Percentiles rank a stretch among this genome's conserved stretches.
Conservation (phyloP, 2,113 vertebrate genomes). For the Carassius auratus region DNA sequence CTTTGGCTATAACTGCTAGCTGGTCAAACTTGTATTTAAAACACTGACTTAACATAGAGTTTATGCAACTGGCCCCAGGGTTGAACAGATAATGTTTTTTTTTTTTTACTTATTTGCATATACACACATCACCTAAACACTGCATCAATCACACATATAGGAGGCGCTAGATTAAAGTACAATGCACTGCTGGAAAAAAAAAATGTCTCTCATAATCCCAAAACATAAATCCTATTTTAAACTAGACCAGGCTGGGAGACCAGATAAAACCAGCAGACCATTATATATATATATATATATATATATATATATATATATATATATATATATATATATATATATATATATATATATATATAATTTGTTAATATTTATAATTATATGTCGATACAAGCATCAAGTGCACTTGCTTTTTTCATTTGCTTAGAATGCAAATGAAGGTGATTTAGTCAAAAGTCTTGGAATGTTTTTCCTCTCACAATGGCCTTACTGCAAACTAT, state of each 20-base stretch:
- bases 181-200: not conserved
- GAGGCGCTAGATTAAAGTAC: not conserved
- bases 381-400: not conserved
- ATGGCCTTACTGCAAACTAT: too few species aligned
- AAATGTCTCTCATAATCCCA: not conserved
- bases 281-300: not conserved
- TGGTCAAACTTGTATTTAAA: too few species aligned
- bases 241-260: not conserved
- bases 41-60: too few species aligned
- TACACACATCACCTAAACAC: not conserved
- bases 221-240: not conserved
- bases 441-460: too few species aligned
- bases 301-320: too few species aligned
- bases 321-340: too few species aligned
- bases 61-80: not conserved
- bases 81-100: not conserved
- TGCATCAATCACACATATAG: not conserved
- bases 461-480: too few species aligned
- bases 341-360: too few species aligned
- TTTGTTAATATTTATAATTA: not conserved
- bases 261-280: not conserved
- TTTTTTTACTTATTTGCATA: not conserved
- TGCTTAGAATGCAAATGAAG: too few species aligned
- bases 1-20: too few species aligned
- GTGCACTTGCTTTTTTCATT: not conserved